Percentiles rank a stretch among this genome's conserved stretches.
Evolutionary conservation across 1,140 invertebrate genomes (phyloP).

Genomic region (Orchestia grillus): DNA sequence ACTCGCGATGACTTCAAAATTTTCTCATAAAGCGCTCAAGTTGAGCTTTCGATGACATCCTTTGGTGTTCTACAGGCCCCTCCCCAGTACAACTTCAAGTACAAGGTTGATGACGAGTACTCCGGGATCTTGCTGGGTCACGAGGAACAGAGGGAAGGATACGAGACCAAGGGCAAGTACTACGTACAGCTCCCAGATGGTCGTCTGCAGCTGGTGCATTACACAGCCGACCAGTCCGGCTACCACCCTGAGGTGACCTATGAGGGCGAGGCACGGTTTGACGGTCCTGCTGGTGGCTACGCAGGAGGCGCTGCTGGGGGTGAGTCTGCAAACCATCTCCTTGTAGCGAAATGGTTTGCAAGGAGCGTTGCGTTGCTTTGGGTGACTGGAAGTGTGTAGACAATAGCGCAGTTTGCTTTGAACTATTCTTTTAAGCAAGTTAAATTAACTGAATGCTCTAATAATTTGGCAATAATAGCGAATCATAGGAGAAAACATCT

Average conservation of each 20-base stretch:
- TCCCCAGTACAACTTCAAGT: slow-evolving; percentile 66
- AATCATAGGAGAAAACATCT: no score
- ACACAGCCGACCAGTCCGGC: slow-evolving; percentile 65
- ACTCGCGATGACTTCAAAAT: background rate
- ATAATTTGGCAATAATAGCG: background rate
- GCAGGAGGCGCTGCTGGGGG: background rate
- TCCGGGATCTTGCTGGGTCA: slow-evolving; percentile 65
- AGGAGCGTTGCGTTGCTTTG: slow-evolving; percentile 56
- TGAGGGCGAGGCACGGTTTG: slow-evolving; percentile 58
- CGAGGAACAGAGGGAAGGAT: slow-evolving; percentile 68
- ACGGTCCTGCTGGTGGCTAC: background rate
- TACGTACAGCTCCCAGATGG: slow-evolving; percentile 69
- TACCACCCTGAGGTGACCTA: slow-evolving; percentile 69
- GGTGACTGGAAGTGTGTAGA: background rate
- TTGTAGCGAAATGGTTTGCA: slow-evolving; percentile 67
- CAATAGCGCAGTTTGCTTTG: background rate
- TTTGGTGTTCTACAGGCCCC: background rate
- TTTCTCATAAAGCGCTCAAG: background rate
- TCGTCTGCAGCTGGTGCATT: slow-evolving; percentile 67
- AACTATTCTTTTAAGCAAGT: background rate
- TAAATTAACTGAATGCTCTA: background rate
- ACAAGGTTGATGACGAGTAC: slow-evolving; percentile 68
- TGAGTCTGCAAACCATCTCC: slow-evolving; percentile 68
- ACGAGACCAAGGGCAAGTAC: slow-evolving; percentile 67
- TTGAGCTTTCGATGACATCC: background rate